Evolutionary conservation across 2,113 vertebrate genomes (phyloP).

Genomic region (Apeltes quadracus): DNA sequence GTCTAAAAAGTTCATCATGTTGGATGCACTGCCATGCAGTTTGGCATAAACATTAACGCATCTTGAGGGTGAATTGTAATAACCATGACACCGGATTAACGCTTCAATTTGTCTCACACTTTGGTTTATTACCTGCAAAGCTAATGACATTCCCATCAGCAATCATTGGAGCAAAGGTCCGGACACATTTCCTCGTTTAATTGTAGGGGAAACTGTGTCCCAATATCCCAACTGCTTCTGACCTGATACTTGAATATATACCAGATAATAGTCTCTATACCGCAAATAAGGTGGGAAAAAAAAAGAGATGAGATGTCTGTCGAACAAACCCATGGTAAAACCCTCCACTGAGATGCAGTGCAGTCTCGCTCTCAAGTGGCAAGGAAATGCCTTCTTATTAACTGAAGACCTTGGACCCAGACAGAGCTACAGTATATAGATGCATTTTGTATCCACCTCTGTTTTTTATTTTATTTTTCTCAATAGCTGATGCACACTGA

Average conservation of each 20-base stretch:
- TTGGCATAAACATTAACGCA: neutral
- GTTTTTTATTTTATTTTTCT: constrained; percentile 22
- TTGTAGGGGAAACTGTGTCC: no score
- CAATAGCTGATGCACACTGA: constrained; percentile 40
- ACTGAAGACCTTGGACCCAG: constrained; percentile 33
- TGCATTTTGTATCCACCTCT: constrained; percentile 30
- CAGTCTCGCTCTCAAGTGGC: constrained; percentile 27
- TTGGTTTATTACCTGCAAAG: neutral
- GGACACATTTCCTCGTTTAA: no score
- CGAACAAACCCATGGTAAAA: constrained; percentile 15
- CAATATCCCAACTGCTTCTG: no score
- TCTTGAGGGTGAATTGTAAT: neutral
- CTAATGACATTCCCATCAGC: neutral
- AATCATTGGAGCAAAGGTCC: no score
- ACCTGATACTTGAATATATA: neutral
- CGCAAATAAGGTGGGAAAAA: constrained; percentile 19
- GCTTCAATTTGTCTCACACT: neutral
- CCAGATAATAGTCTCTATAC: constrained; percentile 10
- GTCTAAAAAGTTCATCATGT: constrained; percentile 1
- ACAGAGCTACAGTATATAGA: constrained; percentile 24
- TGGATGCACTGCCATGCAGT: neutral
- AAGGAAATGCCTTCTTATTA: constrained; percentile 42
- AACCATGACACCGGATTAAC: neutral
- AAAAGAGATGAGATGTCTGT: constrained; percentile 20
- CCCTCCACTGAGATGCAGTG: constrained; percentile 6